phyloP scores from a whole-genome alignment of 2,797 vertebrate species.

The Acropternis orthonyx region DNA sequence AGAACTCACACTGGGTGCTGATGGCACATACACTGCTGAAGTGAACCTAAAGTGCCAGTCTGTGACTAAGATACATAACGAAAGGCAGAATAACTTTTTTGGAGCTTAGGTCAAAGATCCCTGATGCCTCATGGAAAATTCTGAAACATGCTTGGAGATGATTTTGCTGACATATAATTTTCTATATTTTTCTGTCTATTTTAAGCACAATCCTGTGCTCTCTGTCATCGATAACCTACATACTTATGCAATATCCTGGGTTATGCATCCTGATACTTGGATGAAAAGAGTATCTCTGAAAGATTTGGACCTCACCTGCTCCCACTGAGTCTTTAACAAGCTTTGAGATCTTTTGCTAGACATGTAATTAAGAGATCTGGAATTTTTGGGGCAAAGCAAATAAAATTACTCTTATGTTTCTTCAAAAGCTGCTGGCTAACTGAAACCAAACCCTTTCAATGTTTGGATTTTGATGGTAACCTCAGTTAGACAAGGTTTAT shows the following conservation, averaged over 20 bases:
- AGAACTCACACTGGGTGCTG: neutral
- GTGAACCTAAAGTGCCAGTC: conserved; percentile 23
- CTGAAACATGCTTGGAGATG: neutral
- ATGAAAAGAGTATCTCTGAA: neutral
- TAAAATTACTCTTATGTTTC: neutral
- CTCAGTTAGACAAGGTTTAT: neutral
- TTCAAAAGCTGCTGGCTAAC: neutral
- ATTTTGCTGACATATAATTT: conserved; percentile 34
- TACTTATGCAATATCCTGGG: neutral
- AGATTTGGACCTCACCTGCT: neutral
- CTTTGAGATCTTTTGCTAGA: neutral
- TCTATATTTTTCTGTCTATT: conserved; percentile 35
- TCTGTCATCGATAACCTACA: neutral
- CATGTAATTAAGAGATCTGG: neutral
- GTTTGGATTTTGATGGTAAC: neutral
- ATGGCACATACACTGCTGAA: conserved; percentile 8
- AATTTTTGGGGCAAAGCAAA: neutral
- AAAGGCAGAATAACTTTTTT: conserved; percentile 11
- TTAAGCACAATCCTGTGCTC: neutral
- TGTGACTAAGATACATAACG: neutral
- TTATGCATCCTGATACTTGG: neutral
- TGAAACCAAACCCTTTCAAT: neutral
- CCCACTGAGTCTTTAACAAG: neutral
- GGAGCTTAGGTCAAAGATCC: conserved; percentile 30
- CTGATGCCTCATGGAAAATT: conserved; percentile 24